Evolutionary conservation across 2,113 vertebrate species (phyloP).

Genomic region (Heterotilapia buettikoferi): DNA sequence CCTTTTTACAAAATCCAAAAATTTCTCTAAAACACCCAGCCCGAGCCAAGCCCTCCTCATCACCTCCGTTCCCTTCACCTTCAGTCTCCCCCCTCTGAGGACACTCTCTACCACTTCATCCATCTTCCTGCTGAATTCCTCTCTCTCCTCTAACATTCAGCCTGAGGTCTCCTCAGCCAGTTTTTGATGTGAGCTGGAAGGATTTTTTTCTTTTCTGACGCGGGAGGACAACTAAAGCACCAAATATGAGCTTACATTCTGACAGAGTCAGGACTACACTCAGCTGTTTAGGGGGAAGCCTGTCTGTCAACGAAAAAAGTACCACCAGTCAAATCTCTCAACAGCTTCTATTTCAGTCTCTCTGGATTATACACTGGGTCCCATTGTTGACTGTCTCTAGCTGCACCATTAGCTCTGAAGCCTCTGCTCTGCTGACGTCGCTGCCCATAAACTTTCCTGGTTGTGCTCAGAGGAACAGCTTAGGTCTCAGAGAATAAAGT

Average conservation of each 20-base stretch:
- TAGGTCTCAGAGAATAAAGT: background rate
- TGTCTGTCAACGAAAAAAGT: background rate
- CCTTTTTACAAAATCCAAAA: background rate
- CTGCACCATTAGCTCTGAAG: background rate
- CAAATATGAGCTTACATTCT: rapidly evolving
- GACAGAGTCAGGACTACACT: background rate
- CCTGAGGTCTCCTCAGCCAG: background rate
- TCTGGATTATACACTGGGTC: background rate
- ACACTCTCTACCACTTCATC: rapidly evolving
- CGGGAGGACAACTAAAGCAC: background rate
- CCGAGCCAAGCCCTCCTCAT: background rate
- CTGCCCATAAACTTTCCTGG: rapidly evolving
- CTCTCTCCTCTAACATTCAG: background rate
- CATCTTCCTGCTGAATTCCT: background rate
- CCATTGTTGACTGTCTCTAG: background rate
- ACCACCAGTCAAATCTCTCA: background rate
- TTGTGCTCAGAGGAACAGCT: background rate
- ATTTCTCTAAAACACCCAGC: background rate
- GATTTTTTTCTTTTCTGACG: background rate
- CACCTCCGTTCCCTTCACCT: background rate
- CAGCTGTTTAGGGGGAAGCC: background rate
- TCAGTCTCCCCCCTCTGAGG: background rate
- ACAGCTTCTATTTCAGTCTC: background rate
- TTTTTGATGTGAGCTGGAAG: background rate
- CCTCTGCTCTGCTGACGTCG: rapidly evolving